phyloP scores from a whole-genome alignment of 2,797 vertebrate genomes.

The Sebastes nivosus region DNA sequence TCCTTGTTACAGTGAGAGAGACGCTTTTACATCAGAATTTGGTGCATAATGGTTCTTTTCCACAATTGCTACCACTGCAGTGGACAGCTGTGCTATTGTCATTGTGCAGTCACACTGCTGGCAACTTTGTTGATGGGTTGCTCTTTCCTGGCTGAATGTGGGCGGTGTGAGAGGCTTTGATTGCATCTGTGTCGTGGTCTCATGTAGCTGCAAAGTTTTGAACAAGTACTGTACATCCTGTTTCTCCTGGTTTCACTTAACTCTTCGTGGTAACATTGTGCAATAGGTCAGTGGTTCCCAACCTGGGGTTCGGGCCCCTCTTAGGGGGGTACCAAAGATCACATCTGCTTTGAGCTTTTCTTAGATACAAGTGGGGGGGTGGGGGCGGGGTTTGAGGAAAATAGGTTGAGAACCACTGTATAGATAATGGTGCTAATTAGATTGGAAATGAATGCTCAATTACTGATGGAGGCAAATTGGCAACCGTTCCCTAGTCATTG shows the following conservation, averaged over 20 bases:
- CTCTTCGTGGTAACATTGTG: background rate
- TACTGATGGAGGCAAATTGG: slow-evolving; percentile 12
- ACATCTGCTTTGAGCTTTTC: too few species aligned
- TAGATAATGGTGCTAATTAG: background rate
- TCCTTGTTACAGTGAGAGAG: slow-evolving; percentile 6
- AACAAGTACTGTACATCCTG: background rate
- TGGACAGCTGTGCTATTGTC: slow-evolving; percentile 48
- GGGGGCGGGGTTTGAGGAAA: too few species aligned
- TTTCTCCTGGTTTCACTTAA: background rate
- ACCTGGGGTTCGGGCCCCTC: too few species aligned
- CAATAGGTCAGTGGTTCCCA: too few species aligned
- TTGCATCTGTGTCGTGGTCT: background rate
- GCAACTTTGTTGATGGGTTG: background rate
- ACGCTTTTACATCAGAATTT: slow-evolving; percentile 10
- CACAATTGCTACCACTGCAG: slow-evolving; percentile 18
- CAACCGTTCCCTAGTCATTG: slow-evolving; percentile 4
- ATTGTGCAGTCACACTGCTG: slow-evolving; percentile 6
- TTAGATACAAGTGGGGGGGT: too few species aligned
- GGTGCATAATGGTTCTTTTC: slow-evolving; percentile 12
- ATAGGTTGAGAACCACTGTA: background rate
- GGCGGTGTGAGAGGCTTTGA: background rate
- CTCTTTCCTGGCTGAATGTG: slow-evolving; percentile 14
- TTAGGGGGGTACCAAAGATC: too few species aligned
- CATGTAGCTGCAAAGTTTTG: slow-evolving; percentile 1
- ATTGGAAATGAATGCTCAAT: background rate